phyloP scores from a whole-genome alignment of 2,113 vertebrate genomes.

The Indri indri region DNA sequence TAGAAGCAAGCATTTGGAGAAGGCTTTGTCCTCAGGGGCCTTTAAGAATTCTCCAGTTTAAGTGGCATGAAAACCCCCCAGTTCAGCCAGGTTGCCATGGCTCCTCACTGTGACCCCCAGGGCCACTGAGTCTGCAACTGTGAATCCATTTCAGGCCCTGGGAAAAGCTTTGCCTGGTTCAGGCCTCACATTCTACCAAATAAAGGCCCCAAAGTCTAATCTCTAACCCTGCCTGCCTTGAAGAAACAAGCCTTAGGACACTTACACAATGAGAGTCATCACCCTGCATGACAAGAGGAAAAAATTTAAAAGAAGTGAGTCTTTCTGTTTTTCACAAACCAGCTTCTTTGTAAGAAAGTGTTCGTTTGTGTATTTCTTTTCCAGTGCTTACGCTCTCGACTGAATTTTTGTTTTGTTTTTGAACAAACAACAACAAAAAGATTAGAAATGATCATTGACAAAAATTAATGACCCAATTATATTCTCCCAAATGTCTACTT shows the following conservation, averaged over 20 bases:
- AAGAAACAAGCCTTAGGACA: conserved; percentile 49
- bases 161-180: background rate
- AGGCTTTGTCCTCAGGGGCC: conserved; percentile 46
- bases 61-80: conserved; percentile 43
- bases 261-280: background rate
- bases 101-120: background rate
- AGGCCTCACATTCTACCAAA: background rate
- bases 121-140: background rate
- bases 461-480: background rate
- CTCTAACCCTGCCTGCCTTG: background rate
- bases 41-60: conserved; percentile 43
- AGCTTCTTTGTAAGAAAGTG: conserved; percentile 10
- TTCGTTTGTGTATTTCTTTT: background rate
- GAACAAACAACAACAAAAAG: background rate
- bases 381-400: background rate
- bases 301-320: background rate
- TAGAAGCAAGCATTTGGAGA: conserved; percentile 7
- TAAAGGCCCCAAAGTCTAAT: conserved; percentile 17
- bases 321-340: background rate
- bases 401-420: background rate
- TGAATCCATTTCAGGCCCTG: conserved; percentile 7
- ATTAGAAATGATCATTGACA: background rate
- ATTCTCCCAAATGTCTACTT: conserved; percentile 9
- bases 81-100: background rate
- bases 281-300: background rate